Evolutionary conservation across 2,113 vertebrate genomes (phyloP), one percentile per base, ranked within the genome.

Genomic region (Rhinoderma darwinii): DNA sequence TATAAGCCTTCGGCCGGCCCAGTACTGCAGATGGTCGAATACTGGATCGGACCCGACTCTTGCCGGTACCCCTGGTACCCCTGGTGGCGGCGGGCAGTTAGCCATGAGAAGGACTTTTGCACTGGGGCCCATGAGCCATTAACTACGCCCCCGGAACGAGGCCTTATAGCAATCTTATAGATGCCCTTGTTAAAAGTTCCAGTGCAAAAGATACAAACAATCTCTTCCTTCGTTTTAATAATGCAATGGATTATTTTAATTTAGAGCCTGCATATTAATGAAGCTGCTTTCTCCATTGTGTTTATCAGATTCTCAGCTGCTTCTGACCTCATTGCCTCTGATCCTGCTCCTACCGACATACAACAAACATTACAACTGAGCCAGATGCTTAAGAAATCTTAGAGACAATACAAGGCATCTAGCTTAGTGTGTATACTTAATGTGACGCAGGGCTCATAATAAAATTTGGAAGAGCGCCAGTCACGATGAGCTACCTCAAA

Each of bases 311-410:
- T 15, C 32, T 59, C 78, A 81, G 35, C 51, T 81, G 78, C 78
- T 37, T 54, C 20, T 81, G 54, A 59, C 78, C 78, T 81, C 30
- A 59, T 22, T 78, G 44, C 44, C 22, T 35, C 44, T 78, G 50
- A 78, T 51, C 17, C 75, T 54, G 75, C 75, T 78, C 75, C 47
- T 54, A 59, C 32, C 2, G 20, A 61, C 35, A 61, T 27, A 43
- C 51, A 81, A 81, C 78, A 81, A 81, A 81, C 54, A 81, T 43
- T 81, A 81, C 50, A 81, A 81, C 20, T 41, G 11, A 39, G 77
- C 50, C 50, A 79, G 51, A 56, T 54, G 32, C 54, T 61, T 27
- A 35, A 17, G 35, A 81, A 61, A 41, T 17, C 54, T 61, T 81
- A 54, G 54, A 41, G 15, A 61, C 50, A 39, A 39, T 79, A 76